Evolutionary conservation across 2,797 vertebrate genomes (phyloP), one percentile per base, ranked within the genome.

Genomic region (Labeo calbasu): DNA sequence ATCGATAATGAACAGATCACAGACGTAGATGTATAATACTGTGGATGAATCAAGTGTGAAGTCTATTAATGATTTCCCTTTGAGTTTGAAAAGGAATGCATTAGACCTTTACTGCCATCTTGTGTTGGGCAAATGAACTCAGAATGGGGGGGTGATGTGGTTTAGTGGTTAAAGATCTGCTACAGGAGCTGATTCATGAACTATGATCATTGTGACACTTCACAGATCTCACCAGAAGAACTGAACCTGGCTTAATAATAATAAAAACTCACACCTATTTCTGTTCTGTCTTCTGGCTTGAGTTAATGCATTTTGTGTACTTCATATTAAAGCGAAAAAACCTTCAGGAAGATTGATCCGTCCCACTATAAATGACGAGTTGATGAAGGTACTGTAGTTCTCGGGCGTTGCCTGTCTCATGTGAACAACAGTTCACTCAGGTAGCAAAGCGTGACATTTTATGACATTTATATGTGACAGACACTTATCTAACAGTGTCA

Each of bases 101-200:
- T 69, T 13, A 57, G n/a, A 46, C 57, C 40, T 71, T n/a, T 71
- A 81, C 53, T 81, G 79, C 79, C 79, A 61, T 81, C 79, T 81
- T 71, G 68, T 81, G 79, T 59, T 11, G 9, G 57, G n/a, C 10
- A 78, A 78, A 63, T 63, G 0, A 48, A 21, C 36, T n/a, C 48
- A 68, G 19, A 36, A 2, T 12, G 2, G 12, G 15, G 78, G 13
- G 32, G 2, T 55, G 46, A 25, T 28, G 15, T 28, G 23, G 15
- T 14, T 63, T 28, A 15, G 13, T 15, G 13, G 61, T 63, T 63
- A 63, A 63, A 70, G 8, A 55, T 55, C 28, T 57, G 10, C 12
- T 28, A n/a, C 36, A 46, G n/a, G 21, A 36, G 46, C 21, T 72
- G 4, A 50, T 50, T 28, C 15, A 51, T 51, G n/a, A 71, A 17